Base-by-base conservation (phyloP, 1,140 invertebrate genomes). In the Campoletis sonorensis region DNA sequence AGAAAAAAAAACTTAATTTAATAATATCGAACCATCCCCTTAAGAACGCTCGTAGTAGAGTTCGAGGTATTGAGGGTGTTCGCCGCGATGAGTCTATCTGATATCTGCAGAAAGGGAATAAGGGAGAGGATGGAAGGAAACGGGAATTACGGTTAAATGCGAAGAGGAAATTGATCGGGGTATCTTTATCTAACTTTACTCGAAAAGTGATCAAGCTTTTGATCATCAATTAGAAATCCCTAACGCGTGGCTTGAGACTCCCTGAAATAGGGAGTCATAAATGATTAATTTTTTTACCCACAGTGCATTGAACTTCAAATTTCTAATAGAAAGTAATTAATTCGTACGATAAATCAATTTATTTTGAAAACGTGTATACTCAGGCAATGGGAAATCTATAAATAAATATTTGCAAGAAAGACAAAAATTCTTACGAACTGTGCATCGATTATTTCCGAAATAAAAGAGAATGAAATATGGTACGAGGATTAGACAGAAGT, bases 131-230 rank as follows among this genome's bases (percentile, higher is more conserved):
- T 61, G 27, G 4, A 27, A 61, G 73, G 73, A 61, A 77, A 30
- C 51, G 73, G 73, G 64, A 77, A 77, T 77, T 77, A 77, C 73
- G 51, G 54, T 18, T 61, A 64, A 77, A 77, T 77, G 58, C 61
- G 54, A 64, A 61, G 73, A 77, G 73, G 73, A 77, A 77, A 77
- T 77, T 77, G 73, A 54, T 61, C 27, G 73, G 27, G 26, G 51
- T 27, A 37, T 77, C 51, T 77, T 27, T 54, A 77, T 77, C 73
- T 37, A 18, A 61, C 27, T 49, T 37, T 54, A 23, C 18, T 26
- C 10, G 61, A 4, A 11, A 64, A 64, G 61, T 64, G 23, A 64
- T 64, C 61, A 64, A 13, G n/a, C 51, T 54, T 23, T 64, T 23
- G 54, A 58, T 45, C 40, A 23, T n/a, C 18, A 5, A 58, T 58